Evolutionary conservation across 2,888 invertebrate species (phyloP).

Genomic region (Leptinotarsa juncta): DNA sequence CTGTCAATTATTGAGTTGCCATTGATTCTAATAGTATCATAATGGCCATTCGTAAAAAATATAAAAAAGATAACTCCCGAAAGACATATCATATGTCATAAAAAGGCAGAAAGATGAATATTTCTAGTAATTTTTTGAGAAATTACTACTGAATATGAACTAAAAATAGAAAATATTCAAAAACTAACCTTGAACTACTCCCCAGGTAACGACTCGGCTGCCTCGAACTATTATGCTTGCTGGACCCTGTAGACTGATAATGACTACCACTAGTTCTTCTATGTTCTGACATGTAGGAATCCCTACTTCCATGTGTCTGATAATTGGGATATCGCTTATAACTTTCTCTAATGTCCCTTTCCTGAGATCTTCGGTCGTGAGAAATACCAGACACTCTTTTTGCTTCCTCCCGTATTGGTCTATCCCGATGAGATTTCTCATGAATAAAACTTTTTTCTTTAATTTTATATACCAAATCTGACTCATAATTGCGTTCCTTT

Average conservation of each 20-base stretch:
- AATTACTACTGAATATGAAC: background rate
- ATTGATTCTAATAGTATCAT: too few relatives aligned
- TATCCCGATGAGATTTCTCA: constrained; percentile 1
- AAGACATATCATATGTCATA: too few relatives aligned
- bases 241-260: constrained; percentile 1
- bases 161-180: background rate
- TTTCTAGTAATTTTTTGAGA: background rate
- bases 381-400: background rate
- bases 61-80: too few relatives aligned
- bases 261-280: background rate
- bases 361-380: background rate
- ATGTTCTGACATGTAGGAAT: background rate
- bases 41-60: too few relatives aligned
- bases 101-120: too few relatives aligned
- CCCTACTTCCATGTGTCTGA: background rate
- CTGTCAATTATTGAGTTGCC: too few relatives aligned
- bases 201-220: background rate
- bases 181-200: constrained; percentile 3
- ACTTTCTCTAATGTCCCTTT: background rate
- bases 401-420: background rate
- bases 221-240: background rate
- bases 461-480: background rate
- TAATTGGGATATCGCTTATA: background rate
- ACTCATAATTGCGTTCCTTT: background rate
- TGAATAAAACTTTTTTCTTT: background rate